These are phyloP conservation scores for Falco berigora DNA, from an alignment of 2,797 vertebrate species.

Conservation along the genomic window DNA sequence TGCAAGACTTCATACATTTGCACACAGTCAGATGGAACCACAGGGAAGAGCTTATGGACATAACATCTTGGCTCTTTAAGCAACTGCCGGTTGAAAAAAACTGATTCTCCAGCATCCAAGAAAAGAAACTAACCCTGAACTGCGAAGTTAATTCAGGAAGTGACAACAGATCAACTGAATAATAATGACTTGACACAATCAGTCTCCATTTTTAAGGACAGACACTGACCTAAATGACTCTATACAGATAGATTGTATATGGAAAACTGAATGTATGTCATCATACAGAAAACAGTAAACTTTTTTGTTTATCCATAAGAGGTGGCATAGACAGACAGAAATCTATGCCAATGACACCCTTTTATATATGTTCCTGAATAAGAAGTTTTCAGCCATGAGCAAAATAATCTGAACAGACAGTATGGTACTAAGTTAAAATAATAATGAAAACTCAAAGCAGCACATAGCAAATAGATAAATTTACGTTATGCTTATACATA, in stretches of 20 bases:
- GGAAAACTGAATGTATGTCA: too few species aligned
- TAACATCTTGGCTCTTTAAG: neutral
- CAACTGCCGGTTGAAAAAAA: neutral
- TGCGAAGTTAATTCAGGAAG: neutral
- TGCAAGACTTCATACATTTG: neutral
- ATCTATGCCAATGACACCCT: neutral
- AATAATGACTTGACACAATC: neutral
- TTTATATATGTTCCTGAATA: neutral
- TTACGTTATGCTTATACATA: neutral
- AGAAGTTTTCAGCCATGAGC: neutral
- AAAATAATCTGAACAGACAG: neutral
- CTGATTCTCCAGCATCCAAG: neutral
- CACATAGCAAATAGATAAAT: neutral
- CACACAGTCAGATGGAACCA: neutral
- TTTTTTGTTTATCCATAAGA: neutral
- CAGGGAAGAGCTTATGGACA: neutral
- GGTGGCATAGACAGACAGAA: neutral
- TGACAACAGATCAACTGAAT: neutral
- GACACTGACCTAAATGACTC: neutral
- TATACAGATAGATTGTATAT: neutral
- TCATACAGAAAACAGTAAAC: neutral
- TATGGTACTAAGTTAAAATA: neutral
- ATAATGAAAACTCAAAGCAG: neutral
- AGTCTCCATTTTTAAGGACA: neutral
- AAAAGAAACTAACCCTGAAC: neutral